Evolutionary conservation across 1,140 invertebrate genomes (phyloP).

Genomic region (Mactra quadrangularis): DNA sequence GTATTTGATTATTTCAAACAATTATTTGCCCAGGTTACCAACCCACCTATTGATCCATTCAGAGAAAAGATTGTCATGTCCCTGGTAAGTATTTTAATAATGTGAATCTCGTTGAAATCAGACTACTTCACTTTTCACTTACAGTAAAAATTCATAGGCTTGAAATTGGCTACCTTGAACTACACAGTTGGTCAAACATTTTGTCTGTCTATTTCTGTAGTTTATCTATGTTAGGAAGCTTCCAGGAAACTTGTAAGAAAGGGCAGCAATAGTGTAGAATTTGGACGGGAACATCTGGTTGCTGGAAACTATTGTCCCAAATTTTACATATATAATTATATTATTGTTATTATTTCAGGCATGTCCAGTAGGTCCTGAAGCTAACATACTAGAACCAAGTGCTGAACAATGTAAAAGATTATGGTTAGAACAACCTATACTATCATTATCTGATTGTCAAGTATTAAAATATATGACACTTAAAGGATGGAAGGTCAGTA

Average conservation of each 20-base stretch:
- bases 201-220: conserved; percentile 7
- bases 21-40: conserved; percentile 99
- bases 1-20: conserved; percentile 99
- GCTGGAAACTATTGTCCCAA: too few relatives aligned
- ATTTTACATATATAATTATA: too few relatives aligned
- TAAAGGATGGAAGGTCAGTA: conserved; percentile 92
- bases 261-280: too few relatives aligned
- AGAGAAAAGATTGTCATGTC: conserved; percentile 99
- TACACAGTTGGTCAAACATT: background rate
- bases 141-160: background rate
- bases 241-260: too few relatives aligned
- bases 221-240: too few relatives aligned
- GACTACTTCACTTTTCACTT: too few relatives aligned
- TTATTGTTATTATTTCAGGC: conserved; percentile 82
- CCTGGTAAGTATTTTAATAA: conserved; percentile 86
- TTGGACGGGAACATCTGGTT: too few relatives aligned
- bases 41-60: conserved; percentile 99
- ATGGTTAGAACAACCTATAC: conserved; percentile 96
- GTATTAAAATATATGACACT: conserved; percentile 93
- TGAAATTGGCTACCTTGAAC: background rate
- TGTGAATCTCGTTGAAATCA: too few relatives aligned
- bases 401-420: conserved; percentile 95
- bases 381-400: conserved; percentile 96
- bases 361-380: conserved; percentile 91
- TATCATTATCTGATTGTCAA: conserved; percentile 95